Conservation (phyloP, 2,888 invertebrate species). For the Lydus trimaculatus region DNA sequence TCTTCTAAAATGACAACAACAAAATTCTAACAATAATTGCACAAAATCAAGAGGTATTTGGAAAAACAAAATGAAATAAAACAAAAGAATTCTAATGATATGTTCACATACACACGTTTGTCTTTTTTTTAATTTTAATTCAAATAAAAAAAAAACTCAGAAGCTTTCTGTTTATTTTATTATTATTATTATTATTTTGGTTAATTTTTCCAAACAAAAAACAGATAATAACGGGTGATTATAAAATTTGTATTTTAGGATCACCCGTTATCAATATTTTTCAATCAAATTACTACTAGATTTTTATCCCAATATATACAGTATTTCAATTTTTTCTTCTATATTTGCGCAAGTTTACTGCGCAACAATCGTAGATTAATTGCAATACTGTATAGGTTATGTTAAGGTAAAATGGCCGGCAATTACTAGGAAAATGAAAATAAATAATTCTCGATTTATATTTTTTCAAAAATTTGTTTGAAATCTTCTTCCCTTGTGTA, state of each 20-base stretch:
- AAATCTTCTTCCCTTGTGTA: not conserved
- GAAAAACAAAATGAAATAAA: not conserved
- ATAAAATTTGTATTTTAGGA: too few species aligned
- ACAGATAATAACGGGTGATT: too few species aligned
- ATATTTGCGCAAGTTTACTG: not conserved
- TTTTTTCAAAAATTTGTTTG: not conserved
- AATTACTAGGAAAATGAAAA: conserved; percentile 37
- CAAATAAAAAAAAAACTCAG: too few species aligned
- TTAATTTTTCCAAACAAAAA: too few species aligned
- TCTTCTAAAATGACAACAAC: too few species aligned
- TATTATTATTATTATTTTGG: too few species aligned
- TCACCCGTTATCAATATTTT: too few species aligned
- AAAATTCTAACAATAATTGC: not conserved
- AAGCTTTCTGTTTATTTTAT: too few species aligned
- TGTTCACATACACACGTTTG: conserved; percentile 27
- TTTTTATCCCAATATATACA: too few species aligned
- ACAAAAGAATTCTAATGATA: conserved; percentile 19
- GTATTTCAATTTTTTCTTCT: not conserved
- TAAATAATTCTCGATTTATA: conserved; percentile 26
- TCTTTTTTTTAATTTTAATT: not conserved
- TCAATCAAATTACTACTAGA: too few species aligned
- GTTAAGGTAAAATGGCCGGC: conserved; percentile 47
- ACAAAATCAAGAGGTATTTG: not conserved
- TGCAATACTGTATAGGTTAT: not conserved
- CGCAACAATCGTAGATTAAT: not conserved